Percentiles rank a stretch among this genome's conserved stretches.
phyloP scores from a whole-genome alignment of 2,888 invertebrate genomes.

The Drosophila conformis region DNA sequence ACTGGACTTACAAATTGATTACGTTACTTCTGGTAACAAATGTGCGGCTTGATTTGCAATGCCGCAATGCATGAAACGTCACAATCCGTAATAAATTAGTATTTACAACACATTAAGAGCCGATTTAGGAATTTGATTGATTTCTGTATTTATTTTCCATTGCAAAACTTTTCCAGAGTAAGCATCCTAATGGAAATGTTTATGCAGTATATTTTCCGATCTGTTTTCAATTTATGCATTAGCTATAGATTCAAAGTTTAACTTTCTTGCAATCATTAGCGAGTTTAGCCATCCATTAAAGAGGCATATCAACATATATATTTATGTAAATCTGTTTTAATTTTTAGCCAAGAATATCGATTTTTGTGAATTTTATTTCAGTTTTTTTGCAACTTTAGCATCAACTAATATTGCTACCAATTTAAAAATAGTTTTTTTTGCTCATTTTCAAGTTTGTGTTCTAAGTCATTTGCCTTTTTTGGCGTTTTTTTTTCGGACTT shows the following conservation, averaged over 20 bases:
- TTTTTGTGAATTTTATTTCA: neutral
- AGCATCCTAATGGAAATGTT: neutral
- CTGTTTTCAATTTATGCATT: neutral
- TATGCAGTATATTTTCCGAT: conserved; percentile 1
- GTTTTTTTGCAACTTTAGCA: neutral
- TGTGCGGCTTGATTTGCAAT: neutral
- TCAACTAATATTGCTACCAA: neutral
- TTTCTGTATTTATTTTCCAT: neutral
- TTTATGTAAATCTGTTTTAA: neutral
- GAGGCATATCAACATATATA: too few species aligned
- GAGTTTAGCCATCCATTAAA: neutral
- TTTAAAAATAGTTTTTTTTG: neutral
- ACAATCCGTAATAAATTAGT: conserved; percentile 1
- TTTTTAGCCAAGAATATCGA: neutral
- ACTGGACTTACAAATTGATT: conserved; percentile 10
- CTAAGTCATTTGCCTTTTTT: conserved; percentile 60
- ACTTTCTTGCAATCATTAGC: neutral
- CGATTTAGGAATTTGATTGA: conserved; percentile 7
- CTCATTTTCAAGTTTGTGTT: conserved; percentile 47
- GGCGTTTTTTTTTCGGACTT: conserved; percentile 7
- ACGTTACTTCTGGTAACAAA: neutral
- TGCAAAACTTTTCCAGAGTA: neutral
- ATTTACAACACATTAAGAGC: conserved; percentile 17
- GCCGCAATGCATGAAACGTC: conserved; percentile 8
- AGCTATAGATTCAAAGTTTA: neutral